phyloP scores from a whole-genome alignment of 2,888 invertebrate genomes.

The Allacma fusca region DNA sequence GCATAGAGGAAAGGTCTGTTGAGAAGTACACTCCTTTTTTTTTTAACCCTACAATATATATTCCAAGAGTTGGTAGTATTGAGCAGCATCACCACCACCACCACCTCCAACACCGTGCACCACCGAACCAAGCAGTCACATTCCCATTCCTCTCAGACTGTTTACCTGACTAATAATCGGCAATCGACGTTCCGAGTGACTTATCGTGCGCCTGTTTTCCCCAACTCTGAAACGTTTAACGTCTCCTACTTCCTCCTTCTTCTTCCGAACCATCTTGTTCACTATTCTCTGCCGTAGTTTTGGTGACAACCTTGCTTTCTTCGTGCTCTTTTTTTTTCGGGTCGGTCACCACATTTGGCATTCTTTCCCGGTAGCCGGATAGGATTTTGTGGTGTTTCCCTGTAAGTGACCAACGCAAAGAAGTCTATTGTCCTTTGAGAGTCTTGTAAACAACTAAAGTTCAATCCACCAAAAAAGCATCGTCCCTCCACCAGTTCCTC shows the following conservation, averaged over 20 bases:
- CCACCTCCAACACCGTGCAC: not conserved
- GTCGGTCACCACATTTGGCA: conserved; percentile 45
- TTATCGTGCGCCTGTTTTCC: conserved; percentile 37
- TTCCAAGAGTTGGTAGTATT: conserved; percentile 5
- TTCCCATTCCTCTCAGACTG: conserved; percentile 48
- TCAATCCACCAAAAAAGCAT: conserved; percentile 27
- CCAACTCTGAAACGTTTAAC: conserved; percentile 25
- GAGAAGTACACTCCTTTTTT: conserved; percentile 7
- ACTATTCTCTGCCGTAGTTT: conserved; percentile 21
- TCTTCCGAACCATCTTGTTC: conserved; percentile 16
- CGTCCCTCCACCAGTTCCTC: not conserved
- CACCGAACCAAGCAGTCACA: conserved; percentile 35
- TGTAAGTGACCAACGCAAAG: conserved; percentile 39
- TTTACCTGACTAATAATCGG: conserved; percentile 49
- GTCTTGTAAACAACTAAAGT: conserved; percentile 26
- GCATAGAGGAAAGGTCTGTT: not conserved
- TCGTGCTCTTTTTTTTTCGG: conserved; percentile 23
- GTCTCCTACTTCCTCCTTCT: conserved; percentile 46
- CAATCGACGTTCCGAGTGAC: conserved; percentile 41
- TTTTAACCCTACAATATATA: conserved; percentile 6
- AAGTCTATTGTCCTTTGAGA: conserved; percentile 4
- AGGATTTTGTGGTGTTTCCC: conserved; percentile 45
- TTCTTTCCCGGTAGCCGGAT: conserved; percentile 43
- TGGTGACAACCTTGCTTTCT: conserved; percentile 23
- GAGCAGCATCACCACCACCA: conserved; percentile 6